phyloP scores from a whole-genome alignment of 2,888 invertebrate species.

The Sesamia inferens region DNA sequence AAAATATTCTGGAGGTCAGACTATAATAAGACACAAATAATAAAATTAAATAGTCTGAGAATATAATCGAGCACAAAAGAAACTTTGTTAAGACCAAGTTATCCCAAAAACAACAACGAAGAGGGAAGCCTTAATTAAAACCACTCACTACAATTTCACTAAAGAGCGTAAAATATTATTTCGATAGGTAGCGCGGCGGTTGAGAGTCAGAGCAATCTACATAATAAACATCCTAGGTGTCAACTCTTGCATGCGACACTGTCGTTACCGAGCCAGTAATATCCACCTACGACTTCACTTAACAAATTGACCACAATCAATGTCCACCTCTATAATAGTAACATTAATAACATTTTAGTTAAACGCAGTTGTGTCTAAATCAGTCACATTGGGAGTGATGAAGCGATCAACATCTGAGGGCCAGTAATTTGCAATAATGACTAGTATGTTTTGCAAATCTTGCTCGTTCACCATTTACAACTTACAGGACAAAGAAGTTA shows the following conservation, averaged over 20 bases:
- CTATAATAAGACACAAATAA: not conserved
- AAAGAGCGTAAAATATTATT: conserved; percentile 14
- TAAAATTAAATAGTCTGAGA: not conserved
- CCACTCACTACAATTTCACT: not conserved
- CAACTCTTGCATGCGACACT: conserved; percentile 78
- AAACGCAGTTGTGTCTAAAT: conserved; percentile 27
- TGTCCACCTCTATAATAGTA: conserved; percentile 53
- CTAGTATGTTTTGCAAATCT: not conserved
- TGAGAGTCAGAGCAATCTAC: conserved; percentile 65
- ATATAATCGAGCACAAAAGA: not conserved
- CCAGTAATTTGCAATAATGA: not conserved
- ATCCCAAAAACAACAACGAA: not conserved
- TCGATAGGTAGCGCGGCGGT: conserved; percentile 26
- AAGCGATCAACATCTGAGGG: conserved; percentile 1
- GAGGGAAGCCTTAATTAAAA: not conserved
- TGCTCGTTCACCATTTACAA: not conserved
- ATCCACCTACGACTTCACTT: conserved; percentile 81
- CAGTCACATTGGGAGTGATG: conserved; percentile 19
- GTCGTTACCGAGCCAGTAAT: conserved; percentile 82
- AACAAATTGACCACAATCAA: conserved; percentile 83
- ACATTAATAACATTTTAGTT: conserved; percentile 50
- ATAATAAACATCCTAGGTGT: conserved; percentile 74
- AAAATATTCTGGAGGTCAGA: conserved; percentile 4
- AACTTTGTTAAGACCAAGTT: not conserved
- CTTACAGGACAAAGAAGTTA: not conserved